A percentile compares a stretch with the other conserved stretches of the same genome.
Conservation (phyloP, 2,797 vertebrate species). For the Notamacropus eugenii region DNA sequence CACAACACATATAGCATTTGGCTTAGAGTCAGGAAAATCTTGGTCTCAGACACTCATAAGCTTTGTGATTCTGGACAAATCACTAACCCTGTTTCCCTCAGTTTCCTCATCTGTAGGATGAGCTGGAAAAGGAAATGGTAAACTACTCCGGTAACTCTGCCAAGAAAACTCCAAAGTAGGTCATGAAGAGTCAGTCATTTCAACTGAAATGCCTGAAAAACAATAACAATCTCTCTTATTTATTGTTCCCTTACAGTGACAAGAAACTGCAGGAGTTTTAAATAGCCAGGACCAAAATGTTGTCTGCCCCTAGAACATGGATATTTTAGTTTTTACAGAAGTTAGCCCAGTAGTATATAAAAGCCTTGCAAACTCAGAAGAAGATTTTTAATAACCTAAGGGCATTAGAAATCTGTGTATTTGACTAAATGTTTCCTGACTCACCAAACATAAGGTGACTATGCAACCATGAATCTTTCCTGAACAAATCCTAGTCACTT, state of each 20-base stretch:
- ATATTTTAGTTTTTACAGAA: conserved; percentile 42
- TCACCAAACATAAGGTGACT: conserved; percentile 33
- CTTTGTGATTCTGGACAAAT: background rate
- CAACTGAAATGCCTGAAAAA: background rate
- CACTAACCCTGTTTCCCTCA: background rate
- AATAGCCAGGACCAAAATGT: conserved; percentile 3
- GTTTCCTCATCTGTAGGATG: background rate
- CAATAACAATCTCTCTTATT: background rate
- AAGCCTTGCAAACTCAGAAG: conserved; percentile 24
- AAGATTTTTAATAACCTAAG: conserved; percentile 43
- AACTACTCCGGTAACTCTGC: background rate
- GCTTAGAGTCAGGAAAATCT: background rate
- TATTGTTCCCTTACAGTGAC: conserved; percentile 33
- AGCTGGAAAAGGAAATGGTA: background rate
- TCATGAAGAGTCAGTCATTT: background rate
- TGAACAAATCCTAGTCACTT: conserved; percentile 25
- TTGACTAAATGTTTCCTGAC: conserved; percentile 22
- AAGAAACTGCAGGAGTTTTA: conserved; percentile 9
- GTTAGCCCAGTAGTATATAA: background rate
- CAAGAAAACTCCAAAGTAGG: background rate
- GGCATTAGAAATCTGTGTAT: conserved; percentile 31
- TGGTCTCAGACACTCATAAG: background rate
- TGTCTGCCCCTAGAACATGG: background rate
- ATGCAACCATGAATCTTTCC: conserved; percentile 33
- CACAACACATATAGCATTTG: background rate